Conservation (phyloP, 2,113 vertebrate genomes). For the Sitta europaea region DNA sequence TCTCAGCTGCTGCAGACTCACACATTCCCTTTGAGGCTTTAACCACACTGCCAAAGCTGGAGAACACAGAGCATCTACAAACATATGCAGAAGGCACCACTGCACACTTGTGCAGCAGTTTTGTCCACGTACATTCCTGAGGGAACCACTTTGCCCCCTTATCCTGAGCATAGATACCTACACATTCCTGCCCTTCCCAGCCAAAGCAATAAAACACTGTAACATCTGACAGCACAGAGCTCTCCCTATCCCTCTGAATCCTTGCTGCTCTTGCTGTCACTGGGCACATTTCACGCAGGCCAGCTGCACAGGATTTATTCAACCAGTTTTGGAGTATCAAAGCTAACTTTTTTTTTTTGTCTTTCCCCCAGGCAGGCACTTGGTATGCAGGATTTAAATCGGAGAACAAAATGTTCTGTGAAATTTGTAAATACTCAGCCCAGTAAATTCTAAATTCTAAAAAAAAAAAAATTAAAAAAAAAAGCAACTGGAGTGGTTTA, state of each 20-base stretch:
- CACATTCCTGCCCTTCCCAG: neutral
- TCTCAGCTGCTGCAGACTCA: constrained; percentile 1
- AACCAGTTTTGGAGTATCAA: constrained; percentile 26
- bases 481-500: neutral
- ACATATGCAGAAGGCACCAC: neutral
- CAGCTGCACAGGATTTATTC: constrained; percentile 58
- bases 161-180: neutral
- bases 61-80: neutral
- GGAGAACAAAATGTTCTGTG: constrained; percentile 43
- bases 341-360: neutral
- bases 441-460: neutral
- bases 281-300: constrained; percentile 27
- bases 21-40: neutral
- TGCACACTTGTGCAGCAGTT: neutral
- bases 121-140: neutral
- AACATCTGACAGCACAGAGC: constrained; percentile 3
- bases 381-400: constrained; percentile 19
- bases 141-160: neutral
- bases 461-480: neutral
- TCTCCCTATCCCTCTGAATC: constrained; percentile 1
- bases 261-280: neutral
- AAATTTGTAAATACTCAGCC: constrained; percentile 6
- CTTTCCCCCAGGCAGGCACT: constrained; percentile 21
- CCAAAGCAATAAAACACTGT: neutral
- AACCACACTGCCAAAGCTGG: neutral